Percentiles rank a stretch among this genome's conserved stretches.
Evolutionary conservation across 2,797 vertebrate species (phyloP).

Genomic region (Anabas testudineus): DNA sequence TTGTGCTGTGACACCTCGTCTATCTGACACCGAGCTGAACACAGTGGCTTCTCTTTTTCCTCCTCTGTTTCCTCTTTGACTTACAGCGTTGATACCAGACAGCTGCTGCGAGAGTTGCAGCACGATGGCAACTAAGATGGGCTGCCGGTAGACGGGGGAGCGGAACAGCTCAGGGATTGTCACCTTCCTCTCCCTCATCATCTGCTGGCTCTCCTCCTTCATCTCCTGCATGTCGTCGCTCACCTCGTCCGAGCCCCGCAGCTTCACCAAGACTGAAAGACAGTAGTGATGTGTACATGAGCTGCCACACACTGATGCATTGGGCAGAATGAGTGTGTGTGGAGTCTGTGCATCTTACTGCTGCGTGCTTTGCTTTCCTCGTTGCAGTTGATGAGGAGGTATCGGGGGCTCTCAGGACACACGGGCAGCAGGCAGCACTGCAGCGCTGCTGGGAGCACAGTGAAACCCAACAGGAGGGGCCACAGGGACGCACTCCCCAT

Average conservation of each 20-base stretch:
- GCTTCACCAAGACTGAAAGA: slow-evolving; percentile 90
- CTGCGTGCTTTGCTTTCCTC: slow-evolving; percentile 94
- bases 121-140: slow-evolving; percentile 91
- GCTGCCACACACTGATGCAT: too few species aligned
- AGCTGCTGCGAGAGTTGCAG: slow-evolving; percentile 97
- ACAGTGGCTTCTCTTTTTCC: background rate
- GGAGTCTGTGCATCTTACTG: slow-evolving; percentile 78
- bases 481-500: slow-evolving; percentile 90
- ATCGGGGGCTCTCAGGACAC: slow-evolving; percentile 94
- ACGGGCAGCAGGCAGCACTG: slow-evolving; percentile 91
- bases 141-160: slow-evolving; percentile 90
- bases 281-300: too few species aligned
- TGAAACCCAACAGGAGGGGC: slow-evolving; percentile 91
- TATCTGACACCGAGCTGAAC: background rate
- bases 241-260: slow-evolving; percentile 91
- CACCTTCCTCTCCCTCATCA: slow-evolving; percentile 96
- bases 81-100: slow-evolving; percentile 96
- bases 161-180: slow-evolving; percentile 93
- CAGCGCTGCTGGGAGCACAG: slow-evolving; percentile 87
- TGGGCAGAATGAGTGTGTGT: background rate
- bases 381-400: slow-evolving; percentile 93
- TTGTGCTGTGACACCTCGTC: background rate
- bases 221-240: slow-evolving; percentile 94
- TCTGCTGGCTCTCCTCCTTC: slow-evolving; percentile 95
- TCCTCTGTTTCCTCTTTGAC: slow-evolving; percentile 50